Conservation (phyloP, 2,113 vertebrate genomes). For the Spizaetus ornatus region DNA sequence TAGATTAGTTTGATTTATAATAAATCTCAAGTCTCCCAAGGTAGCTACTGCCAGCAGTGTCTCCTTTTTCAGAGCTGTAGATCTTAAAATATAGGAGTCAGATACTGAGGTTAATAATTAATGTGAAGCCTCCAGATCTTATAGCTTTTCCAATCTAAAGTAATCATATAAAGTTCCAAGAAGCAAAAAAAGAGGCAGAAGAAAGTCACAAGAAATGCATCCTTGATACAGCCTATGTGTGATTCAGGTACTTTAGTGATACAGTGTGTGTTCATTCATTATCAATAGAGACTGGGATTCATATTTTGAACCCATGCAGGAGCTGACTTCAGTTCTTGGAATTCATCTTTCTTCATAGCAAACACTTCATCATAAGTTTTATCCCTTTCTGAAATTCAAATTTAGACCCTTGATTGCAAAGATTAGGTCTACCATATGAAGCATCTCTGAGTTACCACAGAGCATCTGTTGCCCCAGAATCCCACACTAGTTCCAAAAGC, state of each 20-base stretch:
- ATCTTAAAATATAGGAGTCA: conserved; percentile 25
- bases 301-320: not conserved
- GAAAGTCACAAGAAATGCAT: not conserved
- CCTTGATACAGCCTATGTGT: not conserved
- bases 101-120: conserved; percentile 54
- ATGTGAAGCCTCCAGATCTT: conserved; percentile 46
- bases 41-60: not conserved
- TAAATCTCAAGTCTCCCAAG: conserved; percentile 32
- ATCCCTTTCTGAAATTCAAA: not conserved
- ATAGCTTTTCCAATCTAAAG: not conserved
- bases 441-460: not conserved
- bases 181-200: not conserved
- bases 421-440: not conserved
- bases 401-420: not conserved
- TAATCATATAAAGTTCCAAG: conserved; percentile 26
- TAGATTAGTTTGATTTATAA: conserved; percentile 59
- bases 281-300: not conserved
- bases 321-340: not conserved
- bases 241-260: not conserved
- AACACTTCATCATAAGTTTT: not conserved
- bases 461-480: not conserved
- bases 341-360: not conserved
- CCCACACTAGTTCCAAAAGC: not conserved
- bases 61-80: conserved; percentile 20
- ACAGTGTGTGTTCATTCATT: not conserved